Conservation (phyloP, 1,140 invertebrate species). For the honey bee (Apis mellifera) region Amel_HAv3.1 CM009944.2:10394501-10395000, state of each 20-base stretch:
- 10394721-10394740: too few relatives aligned
- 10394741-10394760: too few relatives aligned
- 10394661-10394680: too few relatives aligned
- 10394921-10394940: neutral
- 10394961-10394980: too few relatives aligned
- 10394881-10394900: conserved; percentile 65
- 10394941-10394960: neutral
- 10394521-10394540: conserved; percentile 39
- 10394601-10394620: too few relatives aligned
- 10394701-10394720: too few relatives aligned
- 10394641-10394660: too few relatives aligned
- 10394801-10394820: conserved; percentile 66
- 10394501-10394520: conserved; percentile 76
- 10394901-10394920: neutral
- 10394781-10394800: too few relatives aligned
- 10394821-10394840: conserved; percentile 59
- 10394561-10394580: conserved; percentile 35
- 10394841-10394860: conserved; percentile 72
- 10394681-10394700: too few relatives aligned
- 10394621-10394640: too few relatives aligned
- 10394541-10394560: conserved; percentile 44
- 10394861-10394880: conserved; percentile 71
- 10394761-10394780: too few relatives aligned
- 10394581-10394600: neutral
- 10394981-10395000: neutral